Conservation (phyloP, 2,888 invertebrate species). For the Drosophila mimica region DNA sequence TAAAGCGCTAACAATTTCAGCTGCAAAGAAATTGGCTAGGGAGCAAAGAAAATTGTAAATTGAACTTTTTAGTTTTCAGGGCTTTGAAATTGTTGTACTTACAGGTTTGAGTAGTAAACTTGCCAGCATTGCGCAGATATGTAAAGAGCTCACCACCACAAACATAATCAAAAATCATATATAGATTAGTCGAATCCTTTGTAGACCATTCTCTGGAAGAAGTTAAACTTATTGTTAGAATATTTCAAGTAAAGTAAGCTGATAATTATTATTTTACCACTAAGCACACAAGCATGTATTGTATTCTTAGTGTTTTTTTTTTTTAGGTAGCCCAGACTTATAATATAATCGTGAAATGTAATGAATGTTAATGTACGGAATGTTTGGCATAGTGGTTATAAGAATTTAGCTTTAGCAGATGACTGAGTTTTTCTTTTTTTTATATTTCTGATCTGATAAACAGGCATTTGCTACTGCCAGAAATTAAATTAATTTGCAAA, state of each 20-base stretch:
- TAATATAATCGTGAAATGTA: background rate
- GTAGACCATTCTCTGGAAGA: constrained; percentile 94
- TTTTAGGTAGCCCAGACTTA: background rate
- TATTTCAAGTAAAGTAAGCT: background rate
- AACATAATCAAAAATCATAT: constrained; percentile 98
- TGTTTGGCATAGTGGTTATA: background rate
- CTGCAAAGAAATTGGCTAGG: constrained; percentile 94
- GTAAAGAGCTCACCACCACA: constrained; percentile 99
- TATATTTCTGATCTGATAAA: background rate
- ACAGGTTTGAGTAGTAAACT: constrained; percentile 94
- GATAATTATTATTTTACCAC: background rate
- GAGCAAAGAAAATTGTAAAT: background rate
- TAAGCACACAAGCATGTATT: background rate
- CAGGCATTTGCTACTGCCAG: too few species aligned
- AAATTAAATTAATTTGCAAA: background rate
- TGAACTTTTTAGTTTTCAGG: background rate
- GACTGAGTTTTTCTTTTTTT: too few species aligned
- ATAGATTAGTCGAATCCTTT: constrained; percentile 95
- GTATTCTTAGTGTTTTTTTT: background rate
- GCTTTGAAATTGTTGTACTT: constrained; percentile 65
- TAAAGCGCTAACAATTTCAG: constrained; percentile 96
- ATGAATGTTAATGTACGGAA: background rate
- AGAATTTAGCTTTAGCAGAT: too few species aligned
- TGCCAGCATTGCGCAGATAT: constrained; percentile 95
- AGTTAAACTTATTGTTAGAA: background rate